Evolutionary conservation across 2,888 invertebrate genomes (phyloP).

Genomic region (Drymonia ruficornis): DNA sequence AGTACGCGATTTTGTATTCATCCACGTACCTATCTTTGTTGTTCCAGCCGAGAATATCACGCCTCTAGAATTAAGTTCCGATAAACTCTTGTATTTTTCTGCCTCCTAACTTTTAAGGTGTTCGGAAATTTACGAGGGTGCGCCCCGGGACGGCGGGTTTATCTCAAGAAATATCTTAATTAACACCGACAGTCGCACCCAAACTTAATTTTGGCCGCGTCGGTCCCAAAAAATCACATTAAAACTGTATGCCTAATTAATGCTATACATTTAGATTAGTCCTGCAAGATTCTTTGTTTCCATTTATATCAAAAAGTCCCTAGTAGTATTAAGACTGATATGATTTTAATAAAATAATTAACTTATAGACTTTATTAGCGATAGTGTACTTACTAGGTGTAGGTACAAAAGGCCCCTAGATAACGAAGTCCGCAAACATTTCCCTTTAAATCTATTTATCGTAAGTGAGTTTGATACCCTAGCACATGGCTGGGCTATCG

Average conservation of each 20-base stretch:
- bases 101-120: conserved; percentile 25
- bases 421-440: no score
- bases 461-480: not conserved
- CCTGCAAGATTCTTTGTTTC: not conserved
- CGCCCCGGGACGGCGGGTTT: conserved; percentile 16
- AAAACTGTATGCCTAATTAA: conserved; percentile 32
- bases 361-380: not conserved
- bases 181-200: conserved; percentile 24
- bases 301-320: not conserved
- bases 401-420: no score
- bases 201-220: conserved; percentile 31
- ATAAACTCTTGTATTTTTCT: conserved; percentile 23
- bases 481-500: conserved; percentile 22
- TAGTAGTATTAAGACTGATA: conserved; percentile 21
- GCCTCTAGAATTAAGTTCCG: not conserved
- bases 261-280: conserved; percentile 10
- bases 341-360: not conserved
- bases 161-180: conserved; percentile 42
- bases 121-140: conserved; percentile 25
- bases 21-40: no score
- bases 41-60: no score
- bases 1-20: no score
- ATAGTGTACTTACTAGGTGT: no score
- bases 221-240: conserved; percentile 23
- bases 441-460: no score